Evolutionary conservation across 2,113 vertebrate species (phyloP).

Genomic region (Lophura nycthemera): DNA sequence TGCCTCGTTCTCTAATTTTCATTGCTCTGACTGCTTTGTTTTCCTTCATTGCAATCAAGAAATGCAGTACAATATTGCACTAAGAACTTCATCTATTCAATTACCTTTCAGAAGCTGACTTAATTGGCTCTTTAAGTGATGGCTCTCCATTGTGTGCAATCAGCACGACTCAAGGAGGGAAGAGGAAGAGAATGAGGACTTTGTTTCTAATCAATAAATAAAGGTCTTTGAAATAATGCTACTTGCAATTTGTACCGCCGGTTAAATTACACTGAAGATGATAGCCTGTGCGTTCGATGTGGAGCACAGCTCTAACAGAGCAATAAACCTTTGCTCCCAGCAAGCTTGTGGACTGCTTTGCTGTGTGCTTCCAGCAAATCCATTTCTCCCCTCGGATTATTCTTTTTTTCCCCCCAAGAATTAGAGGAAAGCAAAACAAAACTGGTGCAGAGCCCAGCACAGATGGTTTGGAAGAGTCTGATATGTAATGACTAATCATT

Average conservation of each 20-base stretch:
- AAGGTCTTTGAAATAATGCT: conserved; percentile 62
- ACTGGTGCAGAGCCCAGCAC: not conserved
- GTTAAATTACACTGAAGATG: conserved; percentile 31
- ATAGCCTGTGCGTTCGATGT: not conserved
- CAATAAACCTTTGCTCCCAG: conserved; percentile 1
- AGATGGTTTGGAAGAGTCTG: conserved; percentile 22
- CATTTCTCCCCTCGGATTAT: not conserved
- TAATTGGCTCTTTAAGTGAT: conserved; percentile 70
- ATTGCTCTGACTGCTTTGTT: conserved; percentile 12
- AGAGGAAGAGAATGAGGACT: conserved; percentile 56
- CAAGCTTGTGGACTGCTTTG: not conserved
- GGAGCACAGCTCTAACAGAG: not conserved
- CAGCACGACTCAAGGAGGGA: conserved; percentile 62
- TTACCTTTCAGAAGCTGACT: conserved; percentile 67
- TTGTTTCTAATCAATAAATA: conserved; percentile 71
- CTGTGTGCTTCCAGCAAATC: not conserved
- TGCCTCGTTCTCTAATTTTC: conserved; percentile 31
- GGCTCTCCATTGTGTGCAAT: conserved; percentile 68
- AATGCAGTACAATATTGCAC: conserved; percentile 51
- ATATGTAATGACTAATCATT: conserved; percentile 23
- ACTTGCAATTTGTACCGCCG: conserved; percentile 36
- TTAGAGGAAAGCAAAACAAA: not conserved
- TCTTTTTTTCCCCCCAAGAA: not conserved
- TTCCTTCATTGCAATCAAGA: conserved; percentile 58
- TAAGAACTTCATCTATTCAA: conserved; percentile 66